Conservation (phyloP, 2,888 invertebrate species). For the Synanthedon tipuliformis region DNA sequence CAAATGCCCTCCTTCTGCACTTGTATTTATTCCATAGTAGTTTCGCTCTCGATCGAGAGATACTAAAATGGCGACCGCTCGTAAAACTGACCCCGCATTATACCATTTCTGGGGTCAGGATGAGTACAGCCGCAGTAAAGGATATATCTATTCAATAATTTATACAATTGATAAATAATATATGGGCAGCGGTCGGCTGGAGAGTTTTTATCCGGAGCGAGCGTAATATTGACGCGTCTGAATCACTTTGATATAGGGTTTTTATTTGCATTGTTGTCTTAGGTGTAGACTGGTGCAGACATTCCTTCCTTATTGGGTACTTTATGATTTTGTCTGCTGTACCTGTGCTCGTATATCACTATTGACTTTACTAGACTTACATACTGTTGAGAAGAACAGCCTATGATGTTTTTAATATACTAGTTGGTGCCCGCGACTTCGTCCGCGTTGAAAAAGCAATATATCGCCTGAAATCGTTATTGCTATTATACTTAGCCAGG, state of each 20-base stretch:
- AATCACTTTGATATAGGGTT: neutral
- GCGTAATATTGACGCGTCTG: neutral
- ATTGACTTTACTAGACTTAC: too few species aligned
- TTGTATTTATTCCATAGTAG: neutral
- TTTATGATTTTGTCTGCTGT: neutral
- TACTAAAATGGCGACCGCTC: conserved; percentile 16
- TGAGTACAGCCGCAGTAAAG: conserved; percentile 18
- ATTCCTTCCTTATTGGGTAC: neutral
- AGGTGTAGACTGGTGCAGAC: too few species aligned
- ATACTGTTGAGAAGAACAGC: too few species aligned
- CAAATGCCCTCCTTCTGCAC: neutral
- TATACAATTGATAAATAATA: conserved; percentile 70
- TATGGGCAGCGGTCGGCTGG: conserved; percentile 15
- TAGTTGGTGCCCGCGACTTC: too few species aligned
- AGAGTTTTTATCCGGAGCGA: neutral
- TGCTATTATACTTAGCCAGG: too few species aligned
- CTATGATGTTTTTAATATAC: too few species aligned
- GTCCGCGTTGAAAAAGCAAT: too few species aligned
- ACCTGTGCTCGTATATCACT: too few species aligned
- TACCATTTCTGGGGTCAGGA: conserved; percentile 28
- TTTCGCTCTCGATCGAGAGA: conserved; percentile 15
- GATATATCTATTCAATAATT: conserved; percentile 55
- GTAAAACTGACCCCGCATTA: conserved; percentile 43
- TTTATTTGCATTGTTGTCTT: neutral
- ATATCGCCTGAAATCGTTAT: too few species aligned